Conservation (phyloP, 1,140 invertebrate genomes). For the Proctacanthus coquilletti region DNA sequence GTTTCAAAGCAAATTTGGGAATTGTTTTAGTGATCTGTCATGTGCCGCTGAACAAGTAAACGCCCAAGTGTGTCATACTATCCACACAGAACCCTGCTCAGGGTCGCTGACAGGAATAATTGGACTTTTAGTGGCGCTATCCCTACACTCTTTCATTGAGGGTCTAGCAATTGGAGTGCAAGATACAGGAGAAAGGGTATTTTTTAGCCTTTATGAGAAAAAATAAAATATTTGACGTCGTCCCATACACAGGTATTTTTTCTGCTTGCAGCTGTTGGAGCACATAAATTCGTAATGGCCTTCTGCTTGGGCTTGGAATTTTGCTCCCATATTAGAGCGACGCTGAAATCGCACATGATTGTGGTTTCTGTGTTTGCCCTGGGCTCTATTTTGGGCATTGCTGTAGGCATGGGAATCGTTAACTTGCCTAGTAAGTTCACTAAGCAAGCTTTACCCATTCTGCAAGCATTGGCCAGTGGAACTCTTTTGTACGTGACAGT, state of each 20-base stretch:
- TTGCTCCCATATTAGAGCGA: slow-evolving; percentile 32
- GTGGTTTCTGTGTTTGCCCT: slow-evolving; percentile 46
- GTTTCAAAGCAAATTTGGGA: too few relatives aligned
- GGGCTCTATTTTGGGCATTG: slow-evolving; percentile 50
- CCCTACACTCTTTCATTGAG: slow-evolving; percentile 63
- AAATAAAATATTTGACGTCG: too few relatives aligned
- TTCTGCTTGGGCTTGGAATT: slow-evolving; percentile 62
- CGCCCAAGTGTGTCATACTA: slow-evolving; percentile 44
- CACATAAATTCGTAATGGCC: slow-evolving; percentile 63
- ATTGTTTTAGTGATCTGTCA: too few relatives aligned
- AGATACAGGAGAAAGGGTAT: slow-evolving; percentile 42
- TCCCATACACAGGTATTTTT: slow-evolving; percentile 42
- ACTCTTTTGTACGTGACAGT: slow-evolving; percentile 86
- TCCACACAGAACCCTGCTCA: slow-evolving; percentile 41
- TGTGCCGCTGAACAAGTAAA: slow-evolving; percentile 31
- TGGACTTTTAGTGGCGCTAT: slow-evolving; percentile 51
- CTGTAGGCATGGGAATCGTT: slow-evolving; percentile 42
- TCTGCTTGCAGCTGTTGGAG: slow-evolving; percentile 50
- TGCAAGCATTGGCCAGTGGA: slow-evolving; percentile 70
- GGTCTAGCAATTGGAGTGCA: slow-evolving; percentile 70
- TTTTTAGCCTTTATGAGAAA: background rate
- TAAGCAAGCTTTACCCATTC: slow-evolving; percentile 35
- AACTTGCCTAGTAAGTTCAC: slow-evolving; percentile 30
- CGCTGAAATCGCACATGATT: slow-evolving; percentile 34
- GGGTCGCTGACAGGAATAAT: slow-evolving; percentile 37